These are phyloP conservation scores for Podilymbus podiceps DNA, from an alignment of 2,113 vertebrate species.

Conservation along the genomic window DNA sequence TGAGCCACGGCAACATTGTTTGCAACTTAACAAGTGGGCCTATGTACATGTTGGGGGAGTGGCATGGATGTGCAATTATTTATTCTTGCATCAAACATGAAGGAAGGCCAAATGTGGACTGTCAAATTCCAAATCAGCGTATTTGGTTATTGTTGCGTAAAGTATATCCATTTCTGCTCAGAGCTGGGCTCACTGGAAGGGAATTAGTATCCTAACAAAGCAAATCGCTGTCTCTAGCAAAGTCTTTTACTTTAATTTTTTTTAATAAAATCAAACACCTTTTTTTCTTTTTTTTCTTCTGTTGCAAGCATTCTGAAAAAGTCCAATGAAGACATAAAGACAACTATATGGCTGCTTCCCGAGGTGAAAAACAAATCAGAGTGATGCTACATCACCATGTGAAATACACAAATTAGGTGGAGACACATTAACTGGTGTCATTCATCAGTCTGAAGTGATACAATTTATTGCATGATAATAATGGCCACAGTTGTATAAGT, in stretches of 20 bases:
- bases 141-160: background rate
- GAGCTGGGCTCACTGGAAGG: background rate
- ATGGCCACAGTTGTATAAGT: conserved; percentile 24
- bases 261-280: background rate
- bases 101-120: background rate
- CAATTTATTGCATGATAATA: conserved; percentile 52
- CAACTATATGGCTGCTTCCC: background rate
- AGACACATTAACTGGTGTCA: conserved; percentile 24
- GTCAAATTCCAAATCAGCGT: background rate
- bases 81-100: background rate
- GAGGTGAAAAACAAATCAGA: background rate
- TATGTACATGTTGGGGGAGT: background rate
- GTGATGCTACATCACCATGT: background rate
- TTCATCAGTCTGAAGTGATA: conserved; percentile 52
- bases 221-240: background rate
- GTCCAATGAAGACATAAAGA: background rate
- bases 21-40: background rate
- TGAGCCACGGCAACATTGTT: background rate
- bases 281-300: background rate
- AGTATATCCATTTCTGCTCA: background rate
- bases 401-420: conserved; percentile 26
- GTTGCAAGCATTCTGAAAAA: background rate
- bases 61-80: background rate
- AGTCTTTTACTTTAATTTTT: background rate
- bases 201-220: background rate